Percentiles rank a stretch among this genome's conserved stretches.
Conservation (phyloP, 2,113 vertebrate species). For the Salvelinus fontinalis region DNA sequence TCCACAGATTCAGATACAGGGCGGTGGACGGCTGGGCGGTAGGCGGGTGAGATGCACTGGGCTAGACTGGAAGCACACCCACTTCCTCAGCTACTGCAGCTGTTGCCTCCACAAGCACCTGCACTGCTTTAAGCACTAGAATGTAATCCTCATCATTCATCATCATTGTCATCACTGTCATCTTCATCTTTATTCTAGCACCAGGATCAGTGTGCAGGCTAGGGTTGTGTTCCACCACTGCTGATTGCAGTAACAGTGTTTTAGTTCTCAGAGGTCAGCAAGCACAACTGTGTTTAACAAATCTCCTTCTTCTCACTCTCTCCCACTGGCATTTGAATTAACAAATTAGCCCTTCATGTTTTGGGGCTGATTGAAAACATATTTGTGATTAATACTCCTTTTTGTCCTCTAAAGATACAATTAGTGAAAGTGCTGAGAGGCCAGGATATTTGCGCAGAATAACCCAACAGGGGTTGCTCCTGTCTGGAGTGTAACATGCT, state of each 20-base stretch:
- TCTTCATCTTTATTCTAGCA: conserved; percentile 8
- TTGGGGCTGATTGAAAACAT: conserved; percentile 61
- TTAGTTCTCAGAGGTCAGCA: not conserved
- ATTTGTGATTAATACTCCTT: conserved; percentile 63
- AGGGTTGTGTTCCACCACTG: not conserved
- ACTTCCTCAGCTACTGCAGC: conserved; percentile 48
- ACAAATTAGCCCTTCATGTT: conserved; percentile 42
- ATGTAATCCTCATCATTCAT: conserved; percentile 23
- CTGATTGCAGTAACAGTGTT: not conserved
- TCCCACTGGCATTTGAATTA: conserved; percentile 6
- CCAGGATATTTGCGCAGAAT: conserved; percentile 55
- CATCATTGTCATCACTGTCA: conserved; percentile 4
- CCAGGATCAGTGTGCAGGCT: not conserved
- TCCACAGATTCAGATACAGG: conserved; percentile 22
- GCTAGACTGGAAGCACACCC: conserved; percentile 47
- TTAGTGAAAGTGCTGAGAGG: conserved; percentile 50
- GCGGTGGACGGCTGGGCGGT: not conserved
- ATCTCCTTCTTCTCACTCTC: conserved; percentile 20
- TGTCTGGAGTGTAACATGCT: conserved; percentile 37
- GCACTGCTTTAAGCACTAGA: too few relatives aligned
- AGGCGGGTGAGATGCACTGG: conserved; percentile 30
- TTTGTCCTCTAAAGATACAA: conserved; percentile 64
- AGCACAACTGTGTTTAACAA: not conserved
- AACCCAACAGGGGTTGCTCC: conserved; percentile 52
- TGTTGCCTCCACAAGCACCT: too few relatives aligned